Conservation (phyloP, 1,140 invertebrate species). For the Leptinotarsa defecta region DNA sequence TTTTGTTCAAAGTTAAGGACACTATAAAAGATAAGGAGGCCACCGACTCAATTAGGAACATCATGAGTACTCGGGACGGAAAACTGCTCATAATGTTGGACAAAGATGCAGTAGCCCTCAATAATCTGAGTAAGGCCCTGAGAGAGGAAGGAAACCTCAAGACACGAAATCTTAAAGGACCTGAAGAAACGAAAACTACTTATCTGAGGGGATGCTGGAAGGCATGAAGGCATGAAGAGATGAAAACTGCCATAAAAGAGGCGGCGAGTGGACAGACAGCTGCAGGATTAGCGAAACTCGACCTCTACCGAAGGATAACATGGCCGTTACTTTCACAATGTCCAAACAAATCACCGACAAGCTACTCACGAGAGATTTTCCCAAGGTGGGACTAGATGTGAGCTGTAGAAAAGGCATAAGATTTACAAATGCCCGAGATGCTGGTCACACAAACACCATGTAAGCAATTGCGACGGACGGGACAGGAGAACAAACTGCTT, state of each 20-base stretch:
- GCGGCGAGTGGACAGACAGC: background rate
- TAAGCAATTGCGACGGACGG: conserved; percentile 12
- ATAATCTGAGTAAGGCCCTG: background rate
- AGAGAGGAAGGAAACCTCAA: background rate
- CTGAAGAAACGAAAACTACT: background rate
- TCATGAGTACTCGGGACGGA: too few species aligned
- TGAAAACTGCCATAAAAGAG: background rate
- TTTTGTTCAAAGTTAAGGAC: too few species aligned
- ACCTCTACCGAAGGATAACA: background rate
- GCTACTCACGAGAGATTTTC: conserved; percentile 7
- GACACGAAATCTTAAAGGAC: background rate
- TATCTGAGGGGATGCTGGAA: background rate
- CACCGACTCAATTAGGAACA: too few species aligned
- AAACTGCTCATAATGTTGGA: background rate
- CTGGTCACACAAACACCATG: background rate
- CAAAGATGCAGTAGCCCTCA: background rate
- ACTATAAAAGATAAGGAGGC: background rate
- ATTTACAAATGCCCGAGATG: conserved; percentile 24
- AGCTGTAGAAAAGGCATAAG: background rate
- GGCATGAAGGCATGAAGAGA: background rate
- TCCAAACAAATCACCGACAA: background rate
- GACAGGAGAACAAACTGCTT: conserved; percentile 22
- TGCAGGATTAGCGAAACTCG: background rate
- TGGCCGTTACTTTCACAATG: background rate
- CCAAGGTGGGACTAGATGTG: background rate